A percentile compares a stretch with the other conserved stretches of the same genome.
phyloP scores from a whole-genome alignment of 2,797 vertebrate species.

The Ceryle rudis region DNA sequence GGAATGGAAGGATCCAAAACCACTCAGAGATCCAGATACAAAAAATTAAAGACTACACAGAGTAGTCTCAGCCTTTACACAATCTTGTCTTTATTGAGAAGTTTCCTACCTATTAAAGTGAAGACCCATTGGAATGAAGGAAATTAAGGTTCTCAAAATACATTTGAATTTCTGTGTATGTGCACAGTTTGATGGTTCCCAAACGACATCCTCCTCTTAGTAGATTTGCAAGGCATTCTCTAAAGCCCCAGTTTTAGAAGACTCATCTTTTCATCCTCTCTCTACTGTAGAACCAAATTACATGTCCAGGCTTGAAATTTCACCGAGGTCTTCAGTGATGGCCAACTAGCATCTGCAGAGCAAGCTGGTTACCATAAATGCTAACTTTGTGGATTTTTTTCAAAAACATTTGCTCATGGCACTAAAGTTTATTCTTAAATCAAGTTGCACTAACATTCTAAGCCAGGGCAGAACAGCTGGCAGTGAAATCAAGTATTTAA shows the following conservation, averaged over 20 bases:
- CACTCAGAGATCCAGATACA: background rate
- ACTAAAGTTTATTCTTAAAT: background rate
- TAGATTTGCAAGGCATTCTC: fast-evolving
- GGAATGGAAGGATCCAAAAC: background rate
- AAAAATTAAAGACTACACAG: background rate
- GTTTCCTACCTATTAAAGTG: background rate
- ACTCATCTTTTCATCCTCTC: background rate
- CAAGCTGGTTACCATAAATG: background rate
- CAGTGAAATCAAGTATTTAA: background rate
- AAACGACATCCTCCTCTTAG: background rate
- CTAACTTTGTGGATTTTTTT: background rate
- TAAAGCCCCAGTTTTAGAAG: background rate
- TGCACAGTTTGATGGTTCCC: background rate
- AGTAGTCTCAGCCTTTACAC: background rate
- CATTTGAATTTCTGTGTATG: background rate
- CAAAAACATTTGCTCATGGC: background rate
- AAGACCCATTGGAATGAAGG: background rate
- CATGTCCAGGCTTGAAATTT: background rate
- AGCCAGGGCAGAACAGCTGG: background rate
- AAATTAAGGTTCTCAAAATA: background rate
- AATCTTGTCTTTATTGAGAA: background rate
- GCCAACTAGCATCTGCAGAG: background rate
- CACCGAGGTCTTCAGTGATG: background rate
- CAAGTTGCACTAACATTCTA: background rate
- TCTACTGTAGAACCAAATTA: background rate